Base-by-base conservation (phyloP, 92 coral and sea anemone genomes). In the Ricordea florida region DNA sequence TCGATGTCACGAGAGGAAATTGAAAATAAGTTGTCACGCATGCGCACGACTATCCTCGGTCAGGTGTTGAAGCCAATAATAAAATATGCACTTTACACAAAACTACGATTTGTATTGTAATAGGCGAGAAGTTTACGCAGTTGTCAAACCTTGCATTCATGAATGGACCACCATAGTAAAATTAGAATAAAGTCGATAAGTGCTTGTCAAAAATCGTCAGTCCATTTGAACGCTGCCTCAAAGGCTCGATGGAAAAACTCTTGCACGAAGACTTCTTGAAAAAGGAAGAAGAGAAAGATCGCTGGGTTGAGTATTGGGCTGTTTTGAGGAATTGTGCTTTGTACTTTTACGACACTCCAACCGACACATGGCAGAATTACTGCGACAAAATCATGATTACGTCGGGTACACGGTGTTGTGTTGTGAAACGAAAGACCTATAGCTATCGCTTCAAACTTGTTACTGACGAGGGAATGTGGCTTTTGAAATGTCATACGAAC, bases 301-400 rank as follows among this genome's bases (percentile, higher is more conserved):
- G 44, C 23, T 90, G 96, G 96, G 60, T 66, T 29, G 75, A 76
- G 35, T 87, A 76, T 57, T 90, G 96, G 96, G 96, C 79, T 0
- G 46, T 65, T n/a, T 47, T 90, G 59, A 69, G 44, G 10, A 78
- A 57, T 41, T 44, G 74, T 20, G 82, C 42, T 30, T 62, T 90
- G 41, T 89, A 72, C 49, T 90, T 90, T 48, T 90, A 74, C 81
- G 83, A 64, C 25, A 83, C 85, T 26, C 64, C 37, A 38, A 79
- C 81, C 32, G 76, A 85, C 30, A 36, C 23, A 9, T 77, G 72
- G 37, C 71, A 63, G 32, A 89, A 87, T 13, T 78, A 82, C 27
- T 77, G 84, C 63, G 82, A 90, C 44, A 66, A 71, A 33, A 82
- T 87, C 26, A 57, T 43, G 40, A 58, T 90, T 41, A 65, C 92